Conservation (phyloP, 2,888 invertebrate genomes). For the Mesochorus sp. region DNA sequence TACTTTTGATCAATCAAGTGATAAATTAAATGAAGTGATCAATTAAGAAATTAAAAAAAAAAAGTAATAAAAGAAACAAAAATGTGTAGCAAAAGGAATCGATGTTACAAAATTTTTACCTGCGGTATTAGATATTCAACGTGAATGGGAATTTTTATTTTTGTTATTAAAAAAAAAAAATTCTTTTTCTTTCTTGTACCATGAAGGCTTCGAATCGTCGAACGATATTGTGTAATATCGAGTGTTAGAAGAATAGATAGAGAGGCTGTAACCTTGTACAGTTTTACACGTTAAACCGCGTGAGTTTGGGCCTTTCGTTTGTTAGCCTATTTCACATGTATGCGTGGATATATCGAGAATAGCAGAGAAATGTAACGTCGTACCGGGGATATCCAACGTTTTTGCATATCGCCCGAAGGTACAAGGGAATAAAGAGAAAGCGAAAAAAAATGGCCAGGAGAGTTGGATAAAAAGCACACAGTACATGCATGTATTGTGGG, state of each 20-base stretch:
- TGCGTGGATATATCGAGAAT: constrained; percentile 17
- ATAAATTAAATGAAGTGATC: background rate
- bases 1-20: background rate
- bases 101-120: constrained; percentile 37
- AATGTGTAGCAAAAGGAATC: constrained; percentile 31
- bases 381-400: constrained; percentile 66
- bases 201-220: constrained; percentile 39
- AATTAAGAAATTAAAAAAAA: background rate
- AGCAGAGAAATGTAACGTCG: constrained; percentile 54
- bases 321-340: background rate
- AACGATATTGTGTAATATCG: constrained; percentile 6
- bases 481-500: constrained; percentile 10
- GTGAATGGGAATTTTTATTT: too few relatives aligned
- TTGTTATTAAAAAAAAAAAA: too few relatives aligned
- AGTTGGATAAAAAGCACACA: constrained; percentile 32
- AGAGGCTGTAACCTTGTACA: background rate
- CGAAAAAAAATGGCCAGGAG: constrained; percentile 42
- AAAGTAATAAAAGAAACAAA: background rate
- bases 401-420: constrained; percentile 68
- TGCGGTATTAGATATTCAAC: constrained; percentile 31
- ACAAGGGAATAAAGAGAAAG: constrained; percentile 41
- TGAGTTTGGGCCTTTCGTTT: background rate
- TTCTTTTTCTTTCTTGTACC: constrained; percentile 16
- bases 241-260: background rate
- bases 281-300: background rate